Evolutionary conservation across 2,113 vertebrate species (phyloP).

Genomic region (Pampusana beccarii): DNA sequence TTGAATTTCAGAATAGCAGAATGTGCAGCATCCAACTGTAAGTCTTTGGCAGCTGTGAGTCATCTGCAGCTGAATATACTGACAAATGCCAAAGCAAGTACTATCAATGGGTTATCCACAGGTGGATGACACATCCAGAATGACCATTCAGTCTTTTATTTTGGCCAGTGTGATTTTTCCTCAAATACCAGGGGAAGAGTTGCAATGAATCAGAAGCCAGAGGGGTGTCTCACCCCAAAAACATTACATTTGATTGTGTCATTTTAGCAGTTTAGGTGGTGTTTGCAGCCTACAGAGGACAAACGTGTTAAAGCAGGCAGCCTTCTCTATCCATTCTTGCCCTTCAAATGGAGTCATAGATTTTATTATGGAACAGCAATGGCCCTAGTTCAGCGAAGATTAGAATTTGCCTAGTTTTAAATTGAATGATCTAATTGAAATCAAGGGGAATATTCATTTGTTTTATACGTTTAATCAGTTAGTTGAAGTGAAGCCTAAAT

Average conservation of each 20-base stretch:
- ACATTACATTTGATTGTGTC: neutral
- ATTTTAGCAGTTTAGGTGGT: neutral
- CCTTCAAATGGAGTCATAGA: neutral
- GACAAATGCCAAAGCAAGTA: neutral
- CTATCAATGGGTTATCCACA: neutral
- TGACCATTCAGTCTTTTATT: neutral
- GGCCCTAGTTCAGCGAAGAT: neutral
- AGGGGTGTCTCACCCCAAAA: rapidly evolving
- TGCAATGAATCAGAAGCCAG: neutral
- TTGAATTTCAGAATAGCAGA: neutral
- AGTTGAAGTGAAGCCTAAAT: conserved; percentile 51
- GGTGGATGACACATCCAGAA: neutral
- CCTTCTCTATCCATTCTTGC: neutral
- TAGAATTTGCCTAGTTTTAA: conserved; percentile 39
- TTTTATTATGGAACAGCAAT: neutral
- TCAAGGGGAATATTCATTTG: conserved; percentile 50
- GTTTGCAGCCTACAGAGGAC: neutral
- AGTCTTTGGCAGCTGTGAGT: neutral
- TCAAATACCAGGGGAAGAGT: neutral
- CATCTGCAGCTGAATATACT: neutral
- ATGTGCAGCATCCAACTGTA: neutral
- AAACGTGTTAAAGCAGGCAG: neutral
- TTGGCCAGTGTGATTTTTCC: neutral
- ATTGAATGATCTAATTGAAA: conserved; percentile 46
- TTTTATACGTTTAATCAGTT: conserved; percentile 56